A percentile compares a stretch with the other conserved stretches of the same genome.
These are phyloP conservation scores for Calliphora vomitoria DNA, from an alignment of 2,888 invertebrate species.

Conservation along the genomic window DNA sequence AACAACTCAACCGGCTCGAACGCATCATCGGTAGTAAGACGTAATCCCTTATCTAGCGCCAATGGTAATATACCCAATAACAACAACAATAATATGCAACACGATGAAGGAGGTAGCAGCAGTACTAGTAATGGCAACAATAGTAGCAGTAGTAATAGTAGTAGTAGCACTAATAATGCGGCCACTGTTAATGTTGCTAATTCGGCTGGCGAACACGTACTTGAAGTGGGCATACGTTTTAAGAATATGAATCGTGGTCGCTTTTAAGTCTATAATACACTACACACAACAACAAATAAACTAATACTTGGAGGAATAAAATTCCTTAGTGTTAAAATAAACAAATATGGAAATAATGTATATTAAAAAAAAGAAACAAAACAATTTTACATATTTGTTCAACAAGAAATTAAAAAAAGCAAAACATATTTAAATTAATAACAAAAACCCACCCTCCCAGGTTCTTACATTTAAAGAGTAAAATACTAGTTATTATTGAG, in stretches of 20 bases:
- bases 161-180: conserved; percentile 62
- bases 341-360: conserved; percentile 14
- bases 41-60: conserved; percentile 77
- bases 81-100: conserved; percentile 75
- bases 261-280: conserved; percentile 75
- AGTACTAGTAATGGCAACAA: conserved; percentile 73
- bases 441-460: conserved; percentile 47
- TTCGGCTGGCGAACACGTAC: conserved; percentile 81
- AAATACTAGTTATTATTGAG: conserved; percentile 41
- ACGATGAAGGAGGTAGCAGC: conserved; percentile 76
- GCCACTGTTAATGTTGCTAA: conserved; percentile 74
- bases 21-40: conserved; percentile 69
- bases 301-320: conserved; percentile 46
- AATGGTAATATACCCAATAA: conserved; percentile 77
- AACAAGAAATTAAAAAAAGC: conserved; percentile 14
- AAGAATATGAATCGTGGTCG: conserved; percentile 83
- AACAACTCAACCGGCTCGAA: conserved; percentile 64
- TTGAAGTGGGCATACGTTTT: conserved; percentile 84
- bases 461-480: conserved; percentile 33
- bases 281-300: not conserved
- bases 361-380: not conserved
- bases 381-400: conserved; percentile 14
- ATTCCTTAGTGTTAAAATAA: conserved; percentile 55
- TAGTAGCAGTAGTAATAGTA: conserved; percentile 67
- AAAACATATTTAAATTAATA: conserved; percentile 10